Percentiles rank a stretch among this genome's conserved stretches.
phyloP scores from a whole-genome alignment of 2,888 invertebrate species.

The Oscheius sp. region DNA sequence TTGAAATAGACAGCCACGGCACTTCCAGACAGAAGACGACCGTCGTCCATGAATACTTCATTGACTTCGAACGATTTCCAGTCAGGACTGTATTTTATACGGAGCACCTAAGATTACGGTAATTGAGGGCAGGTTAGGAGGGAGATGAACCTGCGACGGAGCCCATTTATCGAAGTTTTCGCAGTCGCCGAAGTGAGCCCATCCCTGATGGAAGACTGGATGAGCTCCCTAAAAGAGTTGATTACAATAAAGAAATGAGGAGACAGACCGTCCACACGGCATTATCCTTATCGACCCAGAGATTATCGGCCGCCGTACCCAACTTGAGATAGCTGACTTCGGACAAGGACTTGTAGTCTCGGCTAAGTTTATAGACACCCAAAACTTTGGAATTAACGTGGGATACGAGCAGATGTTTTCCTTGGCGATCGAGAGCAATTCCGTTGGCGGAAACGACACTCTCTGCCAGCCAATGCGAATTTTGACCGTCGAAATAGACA shows the following conservation, averaged over 20 bases:
- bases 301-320: conserved; percentile 49
- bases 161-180: conserved; percentile 29
- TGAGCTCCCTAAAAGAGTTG: conserved; percentile 46
- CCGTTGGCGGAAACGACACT: conserved; percentile 47
- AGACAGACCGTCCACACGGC: conserved; percentile 40
- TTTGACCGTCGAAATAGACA: conserved; percentile 53
- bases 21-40: conserved; percentile 41
- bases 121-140: not conserved
- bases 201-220: conserved; percentile 42
- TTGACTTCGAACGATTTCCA: conserved; percentile 39
- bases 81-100: conserved; percentile 44
- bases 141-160: conserved; percentile 42
- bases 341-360: conserved; percentile 36
- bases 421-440: conserved; percentile 45
- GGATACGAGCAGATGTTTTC: conserved; percentile 49
- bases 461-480: conserved; percentile 38
- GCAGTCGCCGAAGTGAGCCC: conserved; percentile 37
- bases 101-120: conserved; percentile 40
- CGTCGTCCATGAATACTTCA: conserved; percentile 49
- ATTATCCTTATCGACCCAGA: conserved; percentile 45
- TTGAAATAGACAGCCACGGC: conserved; percentile 41
- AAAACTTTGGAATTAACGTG: conserved; percentile 46
- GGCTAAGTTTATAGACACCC: conserved; percentile 38
- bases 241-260: not conserved
- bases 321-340: conserved; percentile 25